These are phyloP conservation scores for Hydrophis major DNA, from an alignment of 2,797 vertebrate species.

Conservation along the genomic window DNA sequence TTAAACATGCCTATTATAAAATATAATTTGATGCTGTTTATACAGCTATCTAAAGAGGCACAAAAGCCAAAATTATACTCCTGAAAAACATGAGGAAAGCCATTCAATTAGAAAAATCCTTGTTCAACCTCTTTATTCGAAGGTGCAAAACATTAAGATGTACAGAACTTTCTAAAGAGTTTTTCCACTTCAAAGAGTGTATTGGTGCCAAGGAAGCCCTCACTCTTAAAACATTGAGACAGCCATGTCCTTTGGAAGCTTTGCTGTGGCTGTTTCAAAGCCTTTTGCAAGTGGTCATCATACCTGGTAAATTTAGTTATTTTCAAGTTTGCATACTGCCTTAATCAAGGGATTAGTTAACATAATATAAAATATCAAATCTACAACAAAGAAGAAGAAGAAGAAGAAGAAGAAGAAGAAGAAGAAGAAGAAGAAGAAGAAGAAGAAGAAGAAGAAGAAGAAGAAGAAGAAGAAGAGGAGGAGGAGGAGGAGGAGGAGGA, in stretches of 20 bases:
- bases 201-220: background rate
- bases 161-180: background rate
- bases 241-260: background rate
- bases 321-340: background rate
- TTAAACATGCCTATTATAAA: slow-evolving; percentile 16
- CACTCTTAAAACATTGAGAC: background rate
- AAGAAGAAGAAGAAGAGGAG: too few species aligned
- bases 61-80: slow-evolving; percentile 52
- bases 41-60: slow-evolving; percentile 30
- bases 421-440: too few species aligned
- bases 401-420: too few species aligned
- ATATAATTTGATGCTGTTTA: slow-evolving; percentile 24
- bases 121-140: slow-evolving; percentile 49
- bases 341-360: background rate
- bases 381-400: background rate
- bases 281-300: background rate
- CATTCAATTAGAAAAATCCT: slow-evolving; percentile 39
- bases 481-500: background rate
- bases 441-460: too few species aligned
- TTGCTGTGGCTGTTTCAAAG: background rate
- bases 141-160: background rate
- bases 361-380: background rate
- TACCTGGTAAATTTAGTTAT: background rate
- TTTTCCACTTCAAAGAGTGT: background rate
- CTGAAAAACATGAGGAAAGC: slow-evolving; percentile 39